phyloP scores from a whole-genome alignment of 2,888 invertebrate genomes.

The Synergus gifuensis region DNA sequence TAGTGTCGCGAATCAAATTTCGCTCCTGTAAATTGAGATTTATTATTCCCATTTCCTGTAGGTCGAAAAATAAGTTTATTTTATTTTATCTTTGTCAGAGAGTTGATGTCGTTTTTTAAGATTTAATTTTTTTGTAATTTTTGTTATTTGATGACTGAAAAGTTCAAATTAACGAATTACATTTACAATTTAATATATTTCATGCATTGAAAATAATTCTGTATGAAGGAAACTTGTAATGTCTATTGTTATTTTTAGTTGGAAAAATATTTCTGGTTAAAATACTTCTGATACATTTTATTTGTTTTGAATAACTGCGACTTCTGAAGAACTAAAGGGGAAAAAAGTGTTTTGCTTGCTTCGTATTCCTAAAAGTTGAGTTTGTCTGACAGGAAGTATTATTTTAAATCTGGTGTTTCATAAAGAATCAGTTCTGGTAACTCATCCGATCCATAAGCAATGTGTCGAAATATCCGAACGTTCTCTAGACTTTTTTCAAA shows the following conservation, averaged over 20 bases:
- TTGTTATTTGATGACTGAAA: background rate
- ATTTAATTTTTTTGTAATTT: background rate
- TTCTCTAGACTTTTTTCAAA: background rate
- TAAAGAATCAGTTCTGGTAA: background rate
- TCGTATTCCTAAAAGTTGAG: background rate
- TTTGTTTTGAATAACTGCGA: background rate
- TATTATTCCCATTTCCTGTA: background rate
- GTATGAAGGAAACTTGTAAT: no score
- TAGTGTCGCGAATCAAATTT: background rate
- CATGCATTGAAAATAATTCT: no score
- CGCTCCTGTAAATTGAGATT: background rate
- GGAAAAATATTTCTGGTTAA: no score
- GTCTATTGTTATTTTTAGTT: no score
- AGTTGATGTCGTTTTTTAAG: background rate
- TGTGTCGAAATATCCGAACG: conserved; percentile 8
- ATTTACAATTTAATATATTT: no score
- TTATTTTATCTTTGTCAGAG: background rate
- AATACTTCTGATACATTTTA: background rate
- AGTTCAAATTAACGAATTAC: no score
- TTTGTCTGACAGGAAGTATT: conserved; percentile 1
- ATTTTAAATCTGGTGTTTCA: background rate
- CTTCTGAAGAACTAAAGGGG: background rate
- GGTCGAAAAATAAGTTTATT: background rate
- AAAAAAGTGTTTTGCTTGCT: background rate
- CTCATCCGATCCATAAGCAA: background rate